Conservation (phyloP, 2,113 vertebrate genomes). For the Sialia sialis region DNA sequence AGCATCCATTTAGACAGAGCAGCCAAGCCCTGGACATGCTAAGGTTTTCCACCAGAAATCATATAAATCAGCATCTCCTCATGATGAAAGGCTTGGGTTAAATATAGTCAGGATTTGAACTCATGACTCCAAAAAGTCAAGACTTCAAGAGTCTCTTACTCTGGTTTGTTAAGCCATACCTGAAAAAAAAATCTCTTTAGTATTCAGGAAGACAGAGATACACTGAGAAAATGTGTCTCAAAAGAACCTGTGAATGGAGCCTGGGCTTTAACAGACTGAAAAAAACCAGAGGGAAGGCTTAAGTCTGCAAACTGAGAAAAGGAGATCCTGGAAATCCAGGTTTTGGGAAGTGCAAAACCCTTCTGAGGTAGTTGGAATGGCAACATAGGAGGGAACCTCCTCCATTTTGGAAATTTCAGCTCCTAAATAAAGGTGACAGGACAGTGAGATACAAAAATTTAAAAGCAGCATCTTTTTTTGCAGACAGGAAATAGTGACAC, state of each 20-base stretch:
- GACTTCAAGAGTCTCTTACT: neutral
- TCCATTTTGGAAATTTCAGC: neutral
- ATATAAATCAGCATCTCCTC: neutral
- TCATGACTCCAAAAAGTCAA: neutral
- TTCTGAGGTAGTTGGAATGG: neutral
- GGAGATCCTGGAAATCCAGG: neutral
- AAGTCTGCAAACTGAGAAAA: neutral
- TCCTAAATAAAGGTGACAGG: neutral
- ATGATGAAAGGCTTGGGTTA: neutral
- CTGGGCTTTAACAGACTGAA: neutral
- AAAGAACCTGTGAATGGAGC: neutral
- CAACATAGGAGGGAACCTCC: neutral
- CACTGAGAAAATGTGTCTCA: neutral
- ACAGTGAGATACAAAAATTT: neutral
- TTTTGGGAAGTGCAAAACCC: neutral
- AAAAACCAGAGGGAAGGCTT: neutral
- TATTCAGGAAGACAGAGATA: neutral
- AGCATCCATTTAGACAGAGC: neutral
- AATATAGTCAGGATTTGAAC: neutral
- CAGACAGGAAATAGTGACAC: neutral
- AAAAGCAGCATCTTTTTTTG: neutral
- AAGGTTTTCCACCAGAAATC: neutral
- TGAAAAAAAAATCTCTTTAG: neutral
- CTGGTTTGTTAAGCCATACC: neutral
- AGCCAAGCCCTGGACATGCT: neutral